phyloP scores from a whole-genome alignment of 2,797 vertebrate genomes.

The Hippoglossus hippoglossus region DNA sequence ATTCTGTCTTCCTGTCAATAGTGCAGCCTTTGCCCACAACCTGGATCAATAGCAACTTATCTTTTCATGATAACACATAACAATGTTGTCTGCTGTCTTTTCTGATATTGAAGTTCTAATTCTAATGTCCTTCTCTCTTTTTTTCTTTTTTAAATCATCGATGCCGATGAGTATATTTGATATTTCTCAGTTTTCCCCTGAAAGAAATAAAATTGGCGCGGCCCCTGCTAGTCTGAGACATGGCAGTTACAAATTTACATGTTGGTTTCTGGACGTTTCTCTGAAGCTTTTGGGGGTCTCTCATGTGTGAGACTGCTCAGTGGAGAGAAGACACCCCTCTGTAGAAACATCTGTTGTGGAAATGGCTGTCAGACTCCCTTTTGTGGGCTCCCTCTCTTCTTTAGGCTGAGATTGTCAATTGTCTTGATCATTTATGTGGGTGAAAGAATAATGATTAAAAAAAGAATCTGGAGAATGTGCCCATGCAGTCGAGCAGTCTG shows the following conservation, averaged over 20 bases:
- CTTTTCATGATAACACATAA: conserved; percentile 94
- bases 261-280: conserved; percentile 86
- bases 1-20: conserved; percentile 99
- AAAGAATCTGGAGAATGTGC: conserved; percentile 62
- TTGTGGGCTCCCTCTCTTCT: conserved; percentile 80
- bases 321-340: conserved; percentile 88
- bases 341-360: conserved; percentile 89
- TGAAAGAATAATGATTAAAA: conserved; percentile 78
- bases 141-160: conserved; percentile 47
- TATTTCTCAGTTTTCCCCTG: conserved; percentile 2
- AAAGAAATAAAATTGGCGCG: conserved; percentile 40
- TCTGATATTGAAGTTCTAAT: conserved; percentile 62
- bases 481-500: conserved; percentile 70
- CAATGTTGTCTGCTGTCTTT: conserved; percentile 85
- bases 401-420: conserved; percentile 82
- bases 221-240: conserved; percentile 61
- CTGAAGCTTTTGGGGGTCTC: conserved; percentile 87
- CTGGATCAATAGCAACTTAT: conserved; percentile 94
- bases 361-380: conserved; percentile 87
- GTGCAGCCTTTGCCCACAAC: conserved; percentile 92
- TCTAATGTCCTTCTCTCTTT: conserved; percentile 14
- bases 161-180: conserved; percentile 50
- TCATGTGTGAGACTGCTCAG: conserved; percentile 91
- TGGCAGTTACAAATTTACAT: conserved; percentile 87
- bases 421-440: conserved; percentile 84